A percentile compares a stretch with the other conserved stretches of the same genome.
phyloP scores from a whole-genome alignment of 2,797 vertebrate species.

The Darevskia nairensis region DNA sequence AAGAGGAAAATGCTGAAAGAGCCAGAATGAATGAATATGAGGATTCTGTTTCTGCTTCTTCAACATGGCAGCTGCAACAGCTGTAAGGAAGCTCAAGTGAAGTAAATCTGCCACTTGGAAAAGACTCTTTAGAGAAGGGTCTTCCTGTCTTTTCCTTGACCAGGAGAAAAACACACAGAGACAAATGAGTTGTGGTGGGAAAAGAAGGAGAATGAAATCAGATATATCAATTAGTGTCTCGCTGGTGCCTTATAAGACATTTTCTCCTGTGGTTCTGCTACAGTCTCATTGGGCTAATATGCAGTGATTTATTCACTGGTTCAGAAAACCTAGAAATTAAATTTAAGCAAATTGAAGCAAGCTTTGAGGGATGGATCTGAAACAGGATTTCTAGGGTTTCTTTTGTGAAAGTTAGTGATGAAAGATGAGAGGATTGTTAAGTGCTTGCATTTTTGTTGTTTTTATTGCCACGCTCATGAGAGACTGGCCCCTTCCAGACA shows the following conservation, averaged over 20 bases:
- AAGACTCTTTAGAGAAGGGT: slow-evolving; percentile 40
- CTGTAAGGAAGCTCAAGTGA: slow-evolving; percentile 56
- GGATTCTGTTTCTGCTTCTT: neutral
- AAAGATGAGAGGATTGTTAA: neutral
- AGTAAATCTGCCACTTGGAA: slow-evolving; percentile 62
- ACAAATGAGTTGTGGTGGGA: neutral
- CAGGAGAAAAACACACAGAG: neutral
- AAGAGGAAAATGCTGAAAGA: neutral
- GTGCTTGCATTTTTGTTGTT: neutral
- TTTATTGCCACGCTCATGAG: neutral
- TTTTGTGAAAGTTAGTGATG: neutral
- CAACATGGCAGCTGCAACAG: slow-evolving; percentile 59
- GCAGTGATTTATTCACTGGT: neutral
- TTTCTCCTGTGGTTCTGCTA: neutral
- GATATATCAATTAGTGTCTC: neutral
- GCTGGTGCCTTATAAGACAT: neutral
- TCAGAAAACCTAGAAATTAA: slow-evolving; percentile 9
- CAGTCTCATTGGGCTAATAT: neutral
- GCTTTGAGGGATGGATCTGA: neutral
- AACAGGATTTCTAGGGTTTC: neutral
- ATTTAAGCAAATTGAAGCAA: neutral
- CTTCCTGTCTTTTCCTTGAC: slow-evolving; percentile 11
- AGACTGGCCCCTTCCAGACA: neutral
- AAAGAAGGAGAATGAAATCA: slow-evolving; percentile 23
- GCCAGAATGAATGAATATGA: rapidly evolving